A percentile compares a stretch with the other conserved stretches of the same genome.
phyloP scores from a whole-genome alignment of 2,113 vertebrate species.

The Lonchura striata region DNA sequence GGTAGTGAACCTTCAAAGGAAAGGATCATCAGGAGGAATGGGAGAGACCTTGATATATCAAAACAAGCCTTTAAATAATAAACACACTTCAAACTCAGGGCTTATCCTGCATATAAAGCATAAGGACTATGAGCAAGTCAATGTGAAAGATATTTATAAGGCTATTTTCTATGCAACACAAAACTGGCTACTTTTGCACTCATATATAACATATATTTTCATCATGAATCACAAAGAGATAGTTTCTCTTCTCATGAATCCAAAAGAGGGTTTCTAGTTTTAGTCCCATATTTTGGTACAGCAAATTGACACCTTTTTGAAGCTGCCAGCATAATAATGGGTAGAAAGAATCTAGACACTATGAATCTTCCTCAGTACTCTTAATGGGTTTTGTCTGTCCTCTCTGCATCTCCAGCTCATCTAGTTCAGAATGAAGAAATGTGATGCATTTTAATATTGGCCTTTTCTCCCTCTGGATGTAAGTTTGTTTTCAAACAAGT shows the following conservation, averaged over 20 bases:
- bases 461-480: background rate
- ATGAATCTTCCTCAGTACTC: constrained; percentile 10
- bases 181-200: constrained; percentile 28
- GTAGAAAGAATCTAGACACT: background rate
- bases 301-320: constrained; percentile 44
- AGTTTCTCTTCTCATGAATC: constrained; percentile 49
- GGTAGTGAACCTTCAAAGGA: constrained; percentile 61
- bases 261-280: constrained; percentile 38
- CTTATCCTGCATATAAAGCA: constrained; percentile 48
- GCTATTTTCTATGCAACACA: constrained; percentile 54
- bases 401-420: background rate
- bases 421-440: background rate
- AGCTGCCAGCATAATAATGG: constrained; percentile 27
- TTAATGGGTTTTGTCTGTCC: constrained; percentile 26
- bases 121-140: background rate
- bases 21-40: constrained; percentile 36
- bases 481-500: background rate
- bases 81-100: constrained; percentile 41
- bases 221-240: constrained; percentile 53
- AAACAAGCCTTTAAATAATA: constrained; percentile 70
- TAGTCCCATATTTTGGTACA: constrained; percentile 5
- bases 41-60: constrained; percentile 61
- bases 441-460: background rate
- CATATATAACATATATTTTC: constrained; percentile 19
- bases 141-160: constrained; percentile 37